Base-by-base conservation (phyloP, 2,888 invertebrate species). In the Drosophila ezoana region DNA sequence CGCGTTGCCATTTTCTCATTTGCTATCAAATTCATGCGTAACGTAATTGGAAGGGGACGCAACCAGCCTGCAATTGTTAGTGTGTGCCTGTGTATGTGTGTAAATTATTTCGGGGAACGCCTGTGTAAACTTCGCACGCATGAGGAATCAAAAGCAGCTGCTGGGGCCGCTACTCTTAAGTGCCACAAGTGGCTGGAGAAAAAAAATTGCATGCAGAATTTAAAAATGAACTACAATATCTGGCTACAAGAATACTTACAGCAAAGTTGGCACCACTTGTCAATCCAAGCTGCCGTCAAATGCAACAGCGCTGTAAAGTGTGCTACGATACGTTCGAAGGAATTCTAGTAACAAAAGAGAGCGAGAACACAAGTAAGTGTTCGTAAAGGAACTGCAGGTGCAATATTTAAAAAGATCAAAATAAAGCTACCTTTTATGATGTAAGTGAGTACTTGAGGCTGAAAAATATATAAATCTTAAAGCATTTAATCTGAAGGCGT, bases 111-210 rank as follows among this genome's bases (percentile, higher is more conserved):
- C 44, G 70, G 62, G 38, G 38, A 66, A 51, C 61, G 68, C 60
- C 80, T 83, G 76, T 74, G 80, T 75, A 88, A 86, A 71, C 64
- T 72, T 48, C 52, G 68, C 70, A 83, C 74, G 89, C 84, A 74
- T 85, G 84, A 83, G 67, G 74, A 89, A 88, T 87, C 84, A 86
- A 80, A 88, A 83, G 78, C 64, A 59, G 48, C 70, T 76, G 66
- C 56, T 41, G 20, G 43, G 38, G 32, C 65, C 44, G 60, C 43
- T 64, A 44, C 61, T 47, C 58, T 65, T 54, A 58, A 76, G 54
- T 62, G 72, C 68, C 63, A 72, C 73, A 72, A 72, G 63, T 75
- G 62, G 73, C 63, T 16, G 57, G 1, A n/a, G 5, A 38, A 57
- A 38, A 57, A 64, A 64, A 40, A 32, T 28, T 23, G 23, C 37